Percentiles rank a stretch among this genome's conserved stretches.
Conservation (phyloP, 2,888 invertebrate genomes). For the Brenthis daphne region DNA sequence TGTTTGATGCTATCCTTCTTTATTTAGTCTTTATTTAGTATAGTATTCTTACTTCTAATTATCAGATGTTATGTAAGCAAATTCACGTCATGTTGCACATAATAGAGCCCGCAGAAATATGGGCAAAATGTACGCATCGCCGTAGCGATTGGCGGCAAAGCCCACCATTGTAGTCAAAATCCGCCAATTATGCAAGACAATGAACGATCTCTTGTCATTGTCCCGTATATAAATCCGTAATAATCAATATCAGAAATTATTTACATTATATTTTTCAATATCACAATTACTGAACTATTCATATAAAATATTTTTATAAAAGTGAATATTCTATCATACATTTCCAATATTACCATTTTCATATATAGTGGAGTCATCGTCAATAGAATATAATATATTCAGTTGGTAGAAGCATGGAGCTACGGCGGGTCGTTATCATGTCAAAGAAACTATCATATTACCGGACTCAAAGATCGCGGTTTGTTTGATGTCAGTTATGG, state of each 20-base stretch:
- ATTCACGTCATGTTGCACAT: not conserved
- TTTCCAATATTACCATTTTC: conserved; percentile 59
- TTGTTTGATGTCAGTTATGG: conserved; percentile 63
- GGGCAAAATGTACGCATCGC: conserved; percentile 45
- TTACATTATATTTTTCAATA: conserved; percentile 3
- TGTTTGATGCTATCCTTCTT: not conserved
- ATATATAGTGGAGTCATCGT: conserved; percentile 48
- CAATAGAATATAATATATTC: conserved; percentile 72
- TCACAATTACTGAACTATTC: too few relatives aligned
- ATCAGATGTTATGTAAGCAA: not conserved
- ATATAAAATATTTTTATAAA: conserved; percentile 3
- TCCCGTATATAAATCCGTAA: conserved; percentile 39
- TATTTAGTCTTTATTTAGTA: not conserved
- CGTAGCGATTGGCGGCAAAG: conserved; percentile 53
- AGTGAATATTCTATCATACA: conserved; percentile 40
- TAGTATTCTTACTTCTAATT: not conserved
- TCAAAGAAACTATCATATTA: conserved; percentile 80
- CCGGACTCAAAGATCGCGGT: conserved; percentile 73
- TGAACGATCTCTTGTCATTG: conserved; percentile 51
- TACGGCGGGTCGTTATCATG: conserved; percentile 73
- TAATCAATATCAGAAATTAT: conserved; percentile 30
- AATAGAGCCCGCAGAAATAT: conserved; percentile 8
- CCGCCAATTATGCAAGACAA: conserved; percentile 63
- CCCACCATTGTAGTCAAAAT: conserved; percentile 56
- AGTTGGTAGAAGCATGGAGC: conserved; percentile 59